Conservation (phyloP, 2,888 invertebrate genomes). For the Capitulum mitella region DNA sequence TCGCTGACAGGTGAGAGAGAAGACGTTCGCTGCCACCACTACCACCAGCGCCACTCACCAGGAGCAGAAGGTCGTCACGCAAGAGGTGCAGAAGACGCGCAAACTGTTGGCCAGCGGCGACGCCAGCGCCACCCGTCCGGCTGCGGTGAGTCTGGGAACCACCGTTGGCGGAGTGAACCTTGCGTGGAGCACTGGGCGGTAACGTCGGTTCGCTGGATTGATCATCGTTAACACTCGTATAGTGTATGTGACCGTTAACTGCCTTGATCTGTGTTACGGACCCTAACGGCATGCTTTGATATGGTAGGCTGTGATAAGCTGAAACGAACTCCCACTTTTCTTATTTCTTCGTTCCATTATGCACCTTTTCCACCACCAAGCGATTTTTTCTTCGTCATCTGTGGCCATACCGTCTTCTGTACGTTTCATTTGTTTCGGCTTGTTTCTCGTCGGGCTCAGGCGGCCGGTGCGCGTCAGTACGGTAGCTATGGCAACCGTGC, state of each 20-base stretch:
- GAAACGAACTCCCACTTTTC: too few relatives aligned
- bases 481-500: neutral
- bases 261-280: neutral
- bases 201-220: too few relatives aligned
- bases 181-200: neutral
- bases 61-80: conserved; percentile 82
- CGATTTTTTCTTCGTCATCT: neutral
- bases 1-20: conserved; percentile 69
- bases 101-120: neutral
- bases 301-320: too few relatives aligned
- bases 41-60: conserved; percentile 80
- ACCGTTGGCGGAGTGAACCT: too few relatives aligned
- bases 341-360: neutral
- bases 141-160: neutral
- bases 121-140: neutral
- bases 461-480: neutral
- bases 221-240: too few relatives aligned
- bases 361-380: neutral
- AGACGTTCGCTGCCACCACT: conserved; percentile 82
- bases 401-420: neutral
- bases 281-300: neutral
- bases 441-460: neutral
- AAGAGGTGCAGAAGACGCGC: conserved; percentile 74
- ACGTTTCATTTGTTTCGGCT: neutral
- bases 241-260: too few relatives aligned